Evolutionary conservation across 2,797 vertebrate genomes (phyloP), one percentile per base, ranked within the genome.

Genomic region (Enteromius trimaculatus): DNA sequence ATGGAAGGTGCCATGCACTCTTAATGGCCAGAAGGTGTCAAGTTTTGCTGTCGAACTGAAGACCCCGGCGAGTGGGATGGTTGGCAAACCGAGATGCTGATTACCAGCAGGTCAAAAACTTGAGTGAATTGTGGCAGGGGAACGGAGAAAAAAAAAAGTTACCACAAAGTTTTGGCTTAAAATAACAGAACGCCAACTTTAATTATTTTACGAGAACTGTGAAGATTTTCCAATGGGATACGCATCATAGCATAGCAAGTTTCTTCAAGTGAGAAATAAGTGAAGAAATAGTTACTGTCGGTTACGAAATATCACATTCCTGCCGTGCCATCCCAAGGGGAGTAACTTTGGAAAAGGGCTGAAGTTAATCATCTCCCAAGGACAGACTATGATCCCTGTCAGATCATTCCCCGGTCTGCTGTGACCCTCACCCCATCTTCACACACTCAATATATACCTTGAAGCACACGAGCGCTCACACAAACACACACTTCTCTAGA

Each of bases 341-440:
- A 74, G 58, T 65, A 74, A 66, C 44, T 75, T 76, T 64, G 26
- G 71, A 86, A 82, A 82, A 69, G 76, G 74, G 76, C 80, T 84
- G 79, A 84, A 87, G 84, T 88, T 85, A 89, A 89, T 89, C 87
- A 86, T 86, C 84, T 90, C 77, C 79, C 87, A 87, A 84, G 86
- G 86, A 89, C 86, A 88, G 78, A 72, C 82, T 81, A 81, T 77
- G 75, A 85, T 79, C 84, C 81, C 69, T 65, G 26, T 84, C 81
- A 86, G 77, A 90, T 89, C 80, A 86, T 85, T 81, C 81, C 74
- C 69, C 68, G 76, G 81, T 84, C 82, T 79, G 55, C 79, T 81
- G 76, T 83, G 79, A 82, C 85, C 86, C 84, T 81, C 81, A 81
- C 68, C 75, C 65, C 78, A 77, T 71, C 51, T 80, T 53, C 31